A percentile compares a stretch with the other conserved stretches of the same genome.
Conservation (phyloP, 2,888 invertebrate genomes). For the Eremobia ochroleuca region DNA sequence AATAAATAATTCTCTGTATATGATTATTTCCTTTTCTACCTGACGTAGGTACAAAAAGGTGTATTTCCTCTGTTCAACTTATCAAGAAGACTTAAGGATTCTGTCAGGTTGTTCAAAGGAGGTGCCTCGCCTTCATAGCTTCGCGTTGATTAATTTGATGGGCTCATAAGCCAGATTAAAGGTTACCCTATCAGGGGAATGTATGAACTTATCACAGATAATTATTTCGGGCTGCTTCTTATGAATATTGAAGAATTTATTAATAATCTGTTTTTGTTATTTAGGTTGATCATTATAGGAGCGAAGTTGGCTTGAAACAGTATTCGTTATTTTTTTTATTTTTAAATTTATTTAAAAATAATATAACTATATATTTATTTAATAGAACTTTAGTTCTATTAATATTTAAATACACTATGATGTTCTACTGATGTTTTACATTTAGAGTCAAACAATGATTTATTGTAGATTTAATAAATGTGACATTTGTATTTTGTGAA, state of each 20-base stretch:
- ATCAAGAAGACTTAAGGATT: constrained; percentile 58
- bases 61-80: constrained; percentile 42
- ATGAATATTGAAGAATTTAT: constrained; percentile 75
- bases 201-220: constrained; percentile 80
- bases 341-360: no score
- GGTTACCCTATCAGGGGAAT: constrained; percentile 79
- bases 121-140: constrained; percentile 62
- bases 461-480: not conserved
- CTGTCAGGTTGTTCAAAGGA: constrained; percentile 68
- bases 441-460: not conserved
- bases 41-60: constrained; percentile 29
- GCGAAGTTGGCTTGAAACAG: not conserved
- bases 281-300: constrained; percentile 3
- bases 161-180: constrained; percentile 80
- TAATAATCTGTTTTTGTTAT: constrained; percentile 56
- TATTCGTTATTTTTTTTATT: no score
- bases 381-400: no score
- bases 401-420: not conserved
- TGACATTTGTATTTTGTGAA: not conserved
- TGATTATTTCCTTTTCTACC: constrained; percentile 3
- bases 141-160: constrained; percentile 77
- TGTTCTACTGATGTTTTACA: not conserved
- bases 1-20: constrained; percentile 7
- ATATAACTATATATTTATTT: no score
- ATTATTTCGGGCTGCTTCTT: constrained; percentile 75